phyloP scores from a whole-genome alignment of 2,113 vertebrate species.

The Datnioides undecimradiatus region DNA sequence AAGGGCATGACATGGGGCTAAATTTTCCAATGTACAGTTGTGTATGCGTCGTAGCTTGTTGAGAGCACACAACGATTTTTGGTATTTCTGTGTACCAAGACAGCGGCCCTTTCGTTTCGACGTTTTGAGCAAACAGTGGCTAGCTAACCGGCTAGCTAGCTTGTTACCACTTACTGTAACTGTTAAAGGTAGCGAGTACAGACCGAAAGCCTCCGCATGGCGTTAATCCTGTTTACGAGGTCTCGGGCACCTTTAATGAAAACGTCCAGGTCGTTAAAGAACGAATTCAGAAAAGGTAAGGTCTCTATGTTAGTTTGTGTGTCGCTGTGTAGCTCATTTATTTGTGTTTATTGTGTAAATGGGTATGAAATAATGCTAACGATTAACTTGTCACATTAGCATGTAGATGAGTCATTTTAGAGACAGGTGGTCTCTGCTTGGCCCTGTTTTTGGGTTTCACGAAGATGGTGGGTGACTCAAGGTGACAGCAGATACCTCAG shows the following conservation, averaged over 20 bases:
- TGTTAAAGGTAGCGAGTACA: neutral
- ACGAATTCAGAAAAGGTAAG: slow-evolving; percentile 79
- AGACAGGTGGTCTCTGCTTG: neutral
- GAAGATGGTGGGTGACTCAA: slow-evolving; percentile 7
- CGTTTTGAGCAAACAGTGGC: neutral
- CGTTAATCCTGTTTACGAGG: slow-evolving; percentile 86
- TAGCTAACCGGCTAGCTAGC: slow-evolving; percentile 35
- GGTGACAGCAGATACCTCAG: neutral
- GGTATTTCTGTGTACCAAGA: neutral
- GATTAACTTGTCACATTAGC: slow-evolving; percentile 13
- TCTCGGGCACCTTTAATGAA: slow-evolving; percentile 80
- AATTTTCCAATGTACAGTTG: neutral
- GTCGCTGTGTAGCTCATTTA: neutral
- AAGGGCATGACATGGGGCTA: slow-evolving; percentile 68
- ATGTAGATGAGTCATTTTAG: neutral
- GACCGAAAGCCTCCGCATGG: slow-evolving; percentile 75
- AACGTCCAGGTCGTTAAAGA: slow-evolving; percentile 81
- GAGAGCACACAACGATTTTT: neutral
- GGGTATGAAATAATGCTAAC: neutral
- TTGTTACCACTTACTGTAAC: slow-evolving; percentile 21
- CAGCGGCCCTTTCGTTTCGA: neutral
- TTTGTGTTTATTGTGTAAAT: neutral
- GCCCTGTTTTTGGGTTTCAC: neutral
- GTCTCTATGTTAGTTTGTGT: neutral
- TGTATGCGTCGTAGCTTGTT: slow-evolving; percentile 11